Percentiles rank a stretch among this genome's conserved stretches.
Evolutionary conservation across 2,888 invertebrate genomes (phyloP).

Genomic region (Palloptera scutellata): DNA sequence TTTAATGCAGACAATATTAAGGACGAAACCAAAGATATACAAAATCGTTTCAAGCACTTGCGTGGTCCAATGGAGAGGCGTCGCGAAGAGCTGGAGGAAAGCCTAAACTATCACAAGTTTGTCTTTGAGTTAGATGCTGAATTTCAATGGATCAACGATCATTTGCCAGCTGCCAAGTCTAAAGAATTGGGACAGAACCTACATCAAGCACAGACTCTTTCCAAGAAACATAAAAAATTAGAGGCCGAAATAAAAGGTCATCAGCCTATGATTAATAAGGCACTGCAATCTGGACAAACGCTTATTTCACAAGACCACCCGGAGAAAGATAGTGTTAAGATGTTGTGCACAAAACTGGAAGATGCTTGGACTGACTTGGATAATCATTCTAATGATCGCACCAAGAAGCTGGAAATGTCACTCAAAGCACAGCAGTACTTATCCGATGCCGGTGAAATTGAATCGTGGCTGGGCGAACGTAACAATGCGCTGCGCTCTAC

Average conservation of each 20-base stretch:
- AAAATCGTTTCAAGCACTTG: constrained; percentile 74
- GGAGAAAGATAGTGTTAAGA: constrained; percentile 79
- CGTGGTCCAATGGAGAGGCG: constrained; percentile 76
- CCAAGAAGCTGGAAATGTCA: constrained; percentile 82
- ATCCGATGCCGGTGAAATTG: constrained; percentile 90
- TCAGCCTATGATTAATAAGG: constrained; percentile 83
- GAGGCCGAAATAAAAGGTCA: constrained; percentile 89
- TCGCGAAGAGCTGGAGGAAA: constrained; percentile 82
- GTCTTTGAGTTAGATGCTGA: constrained; percentile 92
- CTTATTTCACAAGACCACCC: constrained; percentile 82
- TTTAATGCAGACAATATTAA: constrained; percentile 91
- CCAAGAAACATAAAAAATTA: constrained; percentile 94
- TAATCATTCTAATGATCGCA: constrained; percentile 75
- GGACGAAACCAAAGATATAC: constrained; percentile 77
- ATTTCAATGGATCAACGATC: constrained; percentile 94
- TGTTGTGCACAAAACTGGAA: constrained; percentile 76
- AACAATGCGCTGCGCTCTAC: constrained; percentile 81
- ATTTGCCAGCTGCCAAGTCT: constrained; percentile 80
- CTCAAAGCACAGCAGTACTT: constrained; percentile 91
- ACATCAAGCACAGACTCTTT: constrained; percentile 88
- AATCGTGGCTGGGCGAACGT: constrained; percentile 91
- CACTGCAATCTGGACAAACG: constrained; percentile 78
- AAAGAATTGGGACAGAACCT: constrained; percentile 82
- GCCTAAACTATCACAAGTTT: constrained; percentile 85
- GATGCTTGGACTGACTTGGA: constrained; percentile 79